These are phyloP conservation scores for Rallus crepitans DNA, from an alignment of 2,797 vertebrate genomes.

Conservation along the genomic window DNA sequence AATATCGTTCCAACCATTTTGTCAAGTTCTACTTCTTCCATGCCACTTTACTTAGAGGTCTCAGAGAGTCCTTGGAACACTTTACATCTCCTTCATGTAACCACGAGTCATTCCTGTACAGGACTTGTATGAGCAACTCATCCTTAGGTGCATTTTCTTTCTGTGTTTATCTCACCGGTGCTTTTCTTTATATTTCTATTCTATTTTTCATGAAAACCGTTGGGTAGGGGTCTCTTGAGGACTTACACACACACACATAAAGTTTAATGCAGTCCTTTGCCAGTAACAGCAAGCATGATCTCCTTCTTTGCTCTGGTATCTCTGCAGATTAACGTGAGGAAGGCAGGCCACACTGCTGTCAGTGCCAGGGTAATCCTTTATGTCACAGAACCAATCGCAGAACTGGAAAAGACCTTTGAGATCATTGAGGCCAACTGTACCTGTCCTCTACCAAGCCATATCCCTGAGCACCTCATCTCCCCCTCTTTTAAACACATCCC, in stretches of 20 bases:
- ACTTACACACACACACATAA: fast-evolving
- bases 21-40: neutral
- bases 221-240: no score
- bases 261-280: neutral
- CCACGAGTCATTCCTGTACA: neutral
- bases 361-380: no score
- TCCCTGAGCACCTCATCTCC: no score
- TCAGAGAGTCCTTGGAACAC: neutral
- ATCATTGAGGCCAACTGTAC: no score
- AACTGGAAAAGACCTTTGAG: no score
- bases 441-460: no score
- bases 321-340: fast-evolving
- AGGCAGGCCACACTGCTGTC: fast-evolving
- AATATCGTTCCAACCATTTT: neutral
- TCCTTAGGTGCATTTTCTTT: fast-evolving
- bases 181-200: fast-evolving
- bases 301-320: fast-evolving
- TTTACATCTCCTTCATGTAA: neutral
- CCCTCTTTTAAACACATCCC: neutral
- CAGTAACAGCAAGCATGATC: fast-evolving
- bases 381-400: no score
- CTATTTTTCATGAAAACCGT: fast-evolving
- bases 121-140: fast-evolving
- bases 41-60: neutral
- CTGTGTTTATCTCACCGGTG: fast-evolving